Evolutionary conservation across 2,888 invertebrate genomes (phyloP).

Genomic region (Euclidia mi): DNA sequence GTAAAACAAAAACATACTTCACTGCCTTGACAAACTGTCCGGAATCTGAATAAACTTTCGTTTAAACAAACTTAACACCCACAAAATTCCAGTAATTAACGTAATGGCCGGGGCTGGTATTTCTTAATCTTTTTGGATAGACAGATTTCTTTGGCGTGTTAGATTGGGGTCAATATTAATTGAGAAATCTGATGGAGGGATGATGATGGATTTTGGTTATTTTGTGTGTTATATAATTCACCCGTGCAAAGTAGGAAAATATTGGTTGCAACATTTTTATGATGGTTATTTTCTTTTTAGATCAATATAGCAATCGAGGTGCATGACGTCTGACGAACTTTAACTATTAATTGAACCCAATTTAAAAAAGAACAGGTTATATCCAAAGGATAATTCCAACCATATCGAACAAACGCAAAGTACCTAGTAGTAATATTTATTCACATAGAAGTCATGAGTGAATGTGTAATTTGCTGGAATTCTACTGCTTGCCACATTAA

Average conservation of each 20-base stretch:
- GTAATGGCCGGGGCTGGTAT: conserved; percentile 53
- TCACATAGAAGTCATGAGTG: too few species aligned
- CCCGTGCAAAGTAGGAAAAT: conserved; percentile 1
- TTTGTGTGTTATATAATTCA: neutral
- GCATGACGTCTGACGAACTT: too few species aligned
- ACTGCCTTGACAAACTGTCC: too few species aligned
- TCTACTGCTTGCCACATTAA: too few species aligned
- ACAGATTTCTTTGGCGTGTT: conserved; percentile 26
- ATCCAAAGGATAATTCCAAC: too few species aligned
- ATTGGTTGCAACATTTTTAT: neutral
- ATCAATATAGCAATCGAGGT: too few species aligned
- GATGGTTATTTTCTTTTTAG: neutral
- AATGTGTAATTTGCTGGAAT: too few species aligned
- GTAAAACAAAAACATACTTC: too few species aligned
- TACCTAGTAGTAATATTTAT: too few species aligned
- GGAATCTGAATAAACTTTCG: conserved; percentile 44
- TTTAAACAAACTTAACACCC: conserved; percentile 43
- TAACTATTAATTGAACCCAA: too few species aligned
- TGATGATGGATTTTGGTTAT: neutral
- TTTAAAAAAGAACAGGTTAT: too few species aligned
- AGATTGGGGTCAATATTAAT: conserved; percentile 37
- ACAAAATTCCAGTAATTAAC: conserved; percentile 59
- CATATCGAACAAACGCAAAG: too few species aligned
- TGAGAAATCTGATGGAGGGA: conserved; percentile 1
- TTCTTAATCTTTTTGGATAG: conserved; percentile 46